Base-by-base conservation (phyloP, 2,797 vertebrate genomes). In the Lithobates pipiens region DNA sequence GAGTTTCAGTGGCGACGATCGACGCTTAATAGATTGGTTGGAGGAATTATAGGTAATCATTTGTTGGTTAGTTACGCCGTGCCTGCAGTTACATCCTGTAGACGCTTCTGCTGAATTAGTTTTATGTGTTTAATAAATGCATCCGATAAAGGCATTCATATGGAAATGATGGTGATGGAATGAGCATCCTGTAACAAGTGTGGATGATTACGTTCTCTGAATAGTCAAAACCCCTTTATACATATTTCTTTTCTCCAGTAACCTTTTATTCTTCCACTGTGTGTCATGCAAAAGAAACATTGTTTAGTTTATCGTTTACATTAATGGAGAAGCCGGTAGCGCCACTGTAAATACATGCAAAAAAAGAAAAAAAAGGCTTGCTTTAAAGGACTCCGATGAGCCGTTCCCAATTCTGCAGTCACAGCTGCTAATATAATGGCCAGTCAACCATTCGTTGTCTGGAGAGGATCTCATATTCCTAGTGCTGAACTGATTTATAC, bases 401-500 rank as follows among this genome's bases (percentile, higher is more conserved):
- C 70, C 68, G 10, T 80, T 88, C 50, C 61, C 75, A 68, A 93
- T 91, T 94, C 90, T 91, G 25, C 82, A 88, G 90, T 89, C 88
- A 89, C 79, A 93, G 89, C 78, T 91, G 86, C 85, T 88, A 69
- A 79, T 77, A 91, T 92, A 92, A 91, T 88, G 91, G 76, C 89
- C 88, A 92, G 89, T 89, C 89, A 93, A 91, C 86, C 89, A 82
- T 90, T 93, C 80, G 86, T 88, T 88, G 88, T 82, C 89, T 67
- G 78, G 73, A 85, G 34, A 84, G 77, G 80, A 88, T 90, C 86
- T 90, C 90, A 92, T 89, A 89, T 92, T 93, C 90, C 88, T 93
- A 89, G 89, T 89, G 85, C 78, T 83, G 85, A 83, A 71, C 86
- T 88, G 83, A 91, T 90, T 88, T 87, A 89, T 91, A 91, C 88